Percentiles rank a stretch among this genome's conserved stretches.
Conservation (phyloP, 2,113 vertebrate species). For the Nesoenas mayeri region DNA sequence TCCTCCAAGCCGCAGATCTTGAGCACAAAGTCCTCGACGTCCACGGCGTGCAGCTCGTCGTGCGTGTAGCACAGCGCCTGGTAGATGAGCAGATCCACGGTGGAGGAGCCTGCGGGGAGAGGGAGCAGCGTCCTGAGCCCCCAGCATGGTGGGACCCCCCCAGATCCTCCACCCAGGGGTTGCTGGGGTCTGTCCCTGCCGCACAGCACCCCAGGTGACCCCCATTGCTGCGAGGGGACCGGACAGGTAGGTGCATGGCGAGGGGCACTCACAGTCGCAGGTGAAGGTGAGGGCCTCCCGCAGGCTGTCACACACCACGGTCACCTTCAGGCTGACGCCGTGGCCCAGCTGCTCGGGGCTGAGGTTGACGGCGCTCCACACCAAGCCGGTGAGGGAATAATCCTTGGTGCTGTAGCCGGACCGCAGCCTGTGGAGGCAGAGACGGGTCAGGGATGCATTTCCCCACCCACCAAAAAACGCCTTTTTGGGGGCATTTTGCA, state of each 20-base stretch:
- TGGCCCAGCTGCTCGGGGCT: conserved; percentile 85
- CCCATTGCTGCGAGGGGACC: rapidly evolving
- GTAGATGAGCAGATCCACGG: conserved; percentile 92
- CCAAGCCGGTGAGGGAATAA: conserved; percentile 80
- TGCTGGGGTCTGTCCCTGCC: not conserved
- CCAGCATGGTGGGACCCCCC: rapidly evolving
- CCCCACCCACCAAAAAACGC: rapidly evolving
- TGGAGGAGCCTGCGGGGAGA: conserved; percentile 83
- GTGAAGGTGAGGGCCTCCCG: conserved; percentile 92
- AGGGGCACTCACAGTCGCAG: conserved; percentile 85
- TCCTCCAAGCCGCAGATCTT: conserved; percentile 85
- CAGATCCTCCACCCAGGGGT: too few species aligned
- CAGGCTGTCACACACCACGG: conserved; percentile 82
- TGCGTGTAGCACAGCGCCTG: conserved; percentile 94
- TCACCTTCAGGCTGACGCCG: conserved; percentile 89
- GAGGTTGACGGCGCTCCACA: conserved; percentile 84
- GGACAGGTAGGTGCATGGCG: rapidly evolving
- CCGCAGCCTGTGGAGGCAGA: conserved; percentile 77
- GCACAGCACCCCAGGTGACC: too few species aligned
- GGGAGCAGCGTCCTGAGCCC: not conserved
- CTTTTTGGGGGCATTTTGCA: not conserved
- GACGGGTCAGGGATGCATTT: not conserved
- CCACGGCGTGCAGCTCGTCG: conserved; percentile 82
- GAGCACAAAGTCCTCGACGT: conserved; percentile 80
- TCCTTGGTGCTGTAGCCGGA: conserved; percentile 76